These are phyloP conservation scores for Ganaspis sp. DNA, from an alignment of 1,140 invertebrate genomes.

Conservation along the genomic window DNA sequence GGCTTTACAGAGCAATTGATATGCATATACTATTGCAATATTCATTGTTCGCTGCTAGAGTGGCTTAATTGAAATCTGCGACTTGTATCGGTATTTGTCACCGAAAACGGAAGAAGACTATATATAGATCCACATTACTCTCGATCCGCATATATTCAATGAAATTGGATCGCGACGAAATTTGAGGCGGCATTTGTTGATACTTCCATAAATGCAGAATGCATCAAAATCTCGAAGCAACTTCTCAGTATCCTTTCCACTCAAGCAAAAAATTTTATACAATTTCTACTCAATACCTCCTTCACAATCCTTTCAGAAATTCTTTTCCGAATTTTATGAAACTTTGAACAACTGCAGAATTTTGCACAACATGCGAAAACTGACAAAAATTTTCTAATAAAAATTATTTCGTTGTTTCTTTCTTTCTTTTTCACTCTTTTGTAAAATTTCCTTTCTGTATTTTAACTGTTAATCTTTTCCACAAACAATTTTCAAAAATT, in stretches of 20 bases:
- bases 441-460: no score
- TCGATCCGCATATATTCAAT: constrained; percentile 6
- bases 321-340: background rate
- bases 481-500: no score
- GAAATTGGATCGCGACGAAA: constrained; percentile 10
- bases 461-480: no score
- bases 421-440: no score
- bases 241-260: background rate
- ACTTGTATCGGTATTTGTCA: constrained; percentile 1
- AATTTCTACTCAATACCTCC: background rate
- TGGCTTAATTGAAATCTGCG: constrained; percentile 15
- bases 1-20: background rate
- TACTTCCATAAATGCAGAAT: background rate
- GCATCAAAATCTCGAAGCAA: constrained; percentile 6
- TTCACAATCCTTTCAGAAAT: background rate
- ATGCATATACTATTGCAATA: constrained; percentile 21
- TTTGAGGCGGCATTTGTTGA: constrained; percentile 11
- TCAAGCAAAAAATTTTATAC: background rate
- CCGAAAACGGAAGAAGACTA: background rate
- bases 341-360: background rate
- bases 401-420: no score
- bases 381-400: no score
- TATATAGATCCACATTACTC: constrained; percentile 2
- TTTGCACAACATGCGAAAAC: no score
- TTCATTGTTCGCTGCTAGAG: constrained; percentile 1